A percentile compares a stretch with the other conserved stretches of the same genome.
phyloP scores from a whole-genome alignment of 2,888 invertebrate species.

The Cylloceria caligata region DNA sequence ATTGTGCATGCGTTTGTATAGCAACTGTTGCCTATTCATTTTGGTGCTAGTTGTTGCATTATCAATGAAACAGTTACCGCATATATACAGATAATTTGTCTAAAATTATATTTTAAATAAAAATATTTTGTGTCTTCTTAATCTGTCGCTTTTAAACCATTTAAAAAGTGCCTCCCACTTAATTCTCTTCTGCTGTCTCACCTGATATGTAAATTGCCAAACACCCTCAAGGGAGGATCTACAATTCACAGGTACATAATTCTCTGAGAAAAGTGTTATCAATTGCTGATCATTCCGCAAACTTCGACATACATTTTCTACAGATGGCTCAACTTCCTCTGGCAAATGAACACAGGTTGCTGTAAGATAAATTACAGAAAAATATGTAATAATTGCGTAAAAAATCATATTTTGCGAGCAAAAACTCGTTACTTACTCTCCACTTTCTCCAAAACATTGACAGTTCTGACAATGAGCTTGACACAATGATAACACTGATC shows the following conservation, averaged over 20 bases:
- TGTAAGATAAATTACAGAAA: constrained; percentile 78
- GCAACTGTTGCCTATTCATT: too few relatives aligned
- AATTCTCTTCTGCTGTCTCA: constrained; percentile 69
- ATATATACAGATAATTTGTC: too few relatives aligned
- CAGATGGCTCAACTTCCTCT: constrained; percentile 88
- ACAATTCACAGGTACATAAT: constrained; percentile 95
- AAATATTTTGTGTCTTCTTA: too few relatives aligned
- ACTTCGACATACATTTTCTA: constrained; percentile 91
- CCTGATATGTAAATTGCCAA: constrained; percentile 97
- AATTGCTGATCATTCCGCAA: constrained; percentile 92
- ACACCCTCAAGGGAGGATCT: constrained; percentile 97
- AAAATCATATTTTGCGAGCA: background rate
- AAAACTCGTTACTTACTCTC: constrained; percentile 87
- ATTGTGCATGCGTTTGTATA: too few relatives aligned
- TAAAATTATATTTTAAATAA: too few relatives aligned
- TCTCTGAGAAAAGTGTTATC: constrained; percentile 94
- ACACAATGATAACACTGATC: constrained; percentile 93
- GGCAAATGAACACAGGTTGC: constrained; percentile 91
- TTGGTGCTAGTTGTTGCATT: too few relatives aligned
- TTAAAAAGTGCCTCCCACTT: too few relatives aligned
- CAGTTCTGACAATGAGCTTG: constrained; percentile 92
- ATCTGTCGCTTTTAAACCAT: too few relatives aligned
- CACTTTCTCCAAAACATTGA: constrained; percentile 95
- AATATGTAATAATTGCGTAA: background rate
- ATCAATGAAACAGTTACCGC: too few relatives aligned